Percentiles rank a stretch among this genome's conserved stretches.
These are phyloP conservation scores for Cottus gobio DNA, from an alignment of 2,113 vertebrate genomes.

Conservation along the genomic window DNA sequence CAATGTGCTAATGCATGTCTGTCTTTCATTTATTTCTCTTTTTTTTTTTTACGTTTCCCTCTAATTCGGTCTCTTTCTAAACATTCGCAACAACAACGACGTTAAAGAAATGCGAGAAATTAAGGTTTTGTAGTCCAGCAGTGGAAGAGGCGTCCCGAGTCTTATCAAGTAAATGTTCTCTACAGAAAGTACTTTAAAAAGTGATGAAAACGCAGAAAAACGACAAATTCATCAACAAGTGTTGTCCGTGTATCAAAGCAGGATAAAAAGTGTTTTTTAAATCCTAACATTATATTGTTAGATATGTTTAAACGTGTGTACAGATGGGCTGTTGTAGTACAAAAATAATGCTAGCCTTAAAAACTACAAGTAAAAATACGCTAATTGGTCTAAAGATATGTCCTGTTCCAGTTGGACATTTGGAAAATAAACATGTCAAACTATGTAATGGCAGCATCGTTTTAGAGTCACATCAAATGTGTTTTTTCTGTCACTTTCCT, in stretches of 20 bases:
- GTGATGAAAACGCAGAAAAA: neutral
- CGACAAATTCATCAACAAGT: neutral
- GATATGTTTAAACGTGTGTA: no score
- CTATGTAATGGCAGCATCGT: neutral
- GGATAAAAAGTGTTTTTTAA: no score
- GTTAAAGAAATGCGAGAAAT: neutral
- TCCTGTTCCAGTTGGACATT: no score
- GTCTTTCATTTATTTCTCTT: conserved; percentile 50
- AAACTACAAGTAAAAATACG: no score
- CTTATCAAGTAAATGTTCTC: neutral
- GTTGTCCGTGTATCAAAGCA: neutral
- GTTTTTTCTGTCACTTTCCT: neutral
- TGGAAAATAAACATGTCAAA: no score
- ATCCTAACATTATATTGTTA: no score
- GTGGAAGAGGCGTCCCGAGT: neutral
- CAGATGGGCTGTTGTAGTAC: no score
- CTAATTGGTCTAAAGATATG: no score
- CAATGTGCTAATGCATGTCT: conserved; percentile 58
- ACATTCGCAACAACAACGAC: neutral
- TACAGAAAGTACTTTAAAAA: neutral
- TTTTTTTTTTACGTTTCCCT: conserved; percentile 1
- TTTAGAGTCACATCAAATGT: neutral
- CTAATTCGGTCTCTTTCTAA: neutral
- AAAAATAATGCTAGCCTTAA: no score
- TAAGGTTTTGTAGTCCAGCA: neutral